Evolutionary conservation across 2,797 vertebrate species (phyloP).

Genomic region (Cygnus olor): DNA sequence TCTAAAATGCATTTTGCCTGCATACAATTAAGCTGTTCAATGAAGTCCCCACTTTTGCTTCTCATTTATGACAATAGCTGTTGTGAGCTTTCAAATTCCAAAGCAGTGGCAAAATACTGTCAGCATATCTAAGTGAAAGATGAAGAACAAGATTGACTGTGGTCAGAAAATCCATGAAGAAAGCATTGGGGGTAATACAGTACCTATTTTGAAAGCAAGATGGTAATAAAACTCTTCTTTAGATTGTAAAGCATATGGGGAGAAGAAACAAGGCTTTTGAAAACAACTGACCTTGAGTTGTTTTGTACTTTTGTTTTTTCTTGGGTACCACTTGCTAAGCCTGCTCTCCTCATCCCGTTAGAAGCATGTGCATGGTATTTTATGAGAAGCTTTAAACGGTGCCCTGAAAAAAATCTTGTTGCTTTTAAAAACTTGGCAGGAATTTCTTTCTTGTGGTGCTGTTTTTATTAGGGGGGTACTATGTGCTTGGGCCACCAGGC

Average conservation of each 20-base stretch:
- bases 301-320: neutral
- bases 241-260: neutral
- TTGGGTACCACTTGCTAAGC: neutral
- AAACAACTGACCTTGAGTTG: neutral
- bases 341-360: rapidly evolving
- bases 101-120: constrained; percentile 5
- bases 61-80: neutral
- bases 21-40: neutral
- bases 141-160: neutral
- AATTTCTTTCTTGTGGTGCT: neutral
- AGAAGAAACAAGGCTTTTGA: neutral
- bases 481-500: neutral
- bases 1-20: neutral
- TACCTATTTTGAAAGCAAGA: neutral
- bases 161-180: neutral
- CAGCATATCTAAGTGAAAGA: neutral
- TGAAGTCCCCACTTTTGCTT: neutral
- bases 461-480: neutral
- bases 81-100: constrained; percentile 4
- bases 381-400: neutral
- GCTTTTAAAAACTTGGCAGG: neutral
- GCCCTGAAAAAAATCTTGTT: neutral
- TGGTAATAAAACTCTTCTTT: neutral
- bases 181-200: neutral
- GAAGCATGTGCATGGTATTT: neutral